These are phyloP conservation scores for Lasioglossum leucozonium DNA, from an alignment of 2,888 invertebrate species.

Conservation along the genomic window DNA sequence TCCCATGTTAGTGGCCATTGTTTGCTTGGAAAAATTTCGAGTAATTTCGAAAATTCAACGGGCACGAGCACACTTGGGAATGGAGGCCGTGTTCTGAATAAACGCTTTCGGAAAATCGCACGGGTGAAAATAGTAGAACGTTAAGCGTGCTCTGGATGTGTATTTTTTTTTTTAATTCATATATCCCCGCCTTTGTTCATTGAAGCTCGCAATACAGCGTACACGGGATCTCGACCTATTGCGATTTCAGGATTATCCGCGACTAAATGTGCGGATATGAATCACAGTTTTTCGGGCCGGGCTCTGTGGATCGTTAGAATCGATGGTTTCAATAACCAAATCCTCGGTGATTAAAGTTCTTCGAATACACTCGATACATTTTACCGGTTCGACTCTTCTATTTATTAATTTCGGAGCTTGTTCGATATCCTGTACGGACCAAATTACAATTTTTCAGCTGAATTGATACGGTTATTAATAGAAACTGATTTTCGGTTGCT, in stretches of 20 bases:
- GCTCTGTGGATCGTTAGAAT: not conserved
- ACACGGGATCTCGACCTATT: not conserved
- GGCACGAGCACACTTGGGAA: not conserved
- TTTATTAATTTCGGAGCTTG: not conserved
- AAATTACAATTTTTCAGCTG: not conserved
- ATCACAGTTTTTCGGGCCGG: not conserved
- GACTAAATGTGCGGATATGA: not conserved
- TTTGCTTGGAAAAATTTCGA: not conserved
- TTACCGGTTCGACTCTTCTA: not conserved
- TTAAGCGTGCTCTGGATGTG: not conserved
- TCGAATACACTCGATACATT: not conserved
- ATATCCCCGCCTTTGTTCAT: conserved; percentile 1
- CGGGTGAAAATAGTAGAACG: not conserved
- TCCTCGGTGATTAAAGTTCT: not conserved
- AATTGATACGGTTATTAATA: not conserved
- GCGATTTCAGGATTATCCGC: not conserved
- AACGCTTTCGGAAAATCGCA: not conserved
- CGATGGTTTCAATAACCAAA: not conserved
- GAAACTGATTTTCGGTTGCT: not conserved
- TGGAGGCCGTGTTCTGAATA: conserved; percentile 5
- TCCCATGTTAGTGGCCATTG: not conserved
- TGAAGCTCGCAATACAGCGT: not conserved
- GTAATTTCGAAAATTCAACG: conserved; percentile 14
- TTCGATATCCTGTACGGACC: not conserved
- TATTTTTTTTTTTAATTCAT: not conserved